phyloP scores from a whole-genome alignment of 2,797 vertebrate genomes.

The Macrochelys suwanniensis region DNA sequence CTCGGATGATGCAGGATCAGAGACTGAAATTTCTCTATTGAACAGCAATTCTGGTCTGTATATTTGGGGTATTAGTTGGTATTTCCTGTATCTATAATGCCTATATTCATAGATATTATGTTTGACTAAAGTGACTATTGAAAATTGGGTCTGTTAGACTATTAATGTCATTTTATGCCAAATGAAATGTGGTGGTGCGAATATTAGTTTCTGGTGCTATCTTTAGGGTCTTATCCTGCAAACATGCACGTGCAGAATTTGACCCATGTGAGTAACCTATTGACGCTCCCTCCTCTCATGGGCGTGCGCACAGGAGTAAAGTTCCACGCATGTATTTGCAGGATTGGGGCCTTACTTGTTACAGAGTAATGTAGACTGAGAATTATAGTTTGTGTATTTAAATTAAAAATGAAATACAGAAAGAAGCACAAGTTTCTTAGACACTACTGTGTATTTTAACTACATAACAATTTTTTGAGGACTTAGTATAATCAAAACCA shows the following conservation, averaged over 20 bases:
- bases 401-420: background rate
- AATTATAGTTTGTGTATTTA: background rate
- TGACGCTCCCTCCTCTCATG: background rate
- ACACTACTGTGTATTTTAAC: background rate
- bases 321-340: background rate
- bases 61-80: background rate
- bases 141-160: background rate
- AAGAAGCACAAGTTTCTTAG: background rate
- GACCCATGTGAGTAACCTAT: background rate
- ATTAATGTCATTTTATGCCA: background rate
- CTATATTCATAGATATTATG: background rate
- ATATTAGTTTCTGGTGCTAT: background rate
- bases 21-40: background rate
- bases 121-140: background rate
- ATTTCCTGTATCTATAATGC: background rate
- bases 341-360: background rate
- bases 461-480: slow-evolving; percentile 7
- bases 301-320: background rate
- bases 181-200: background rate
- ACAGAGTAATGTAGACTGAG: accelerated
- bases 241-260: background rate
- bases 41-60: background rate
- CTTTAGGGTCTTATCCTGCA: background rate
- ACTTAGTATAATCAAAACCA: background rate
- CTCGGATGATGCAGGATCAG: background rate